Evolutionary conservation across 2,113 vertebrate genomes (phyloP), one percentile per base, ranked within the genome.

Genomic region (Gila orcuttii): DNA sequence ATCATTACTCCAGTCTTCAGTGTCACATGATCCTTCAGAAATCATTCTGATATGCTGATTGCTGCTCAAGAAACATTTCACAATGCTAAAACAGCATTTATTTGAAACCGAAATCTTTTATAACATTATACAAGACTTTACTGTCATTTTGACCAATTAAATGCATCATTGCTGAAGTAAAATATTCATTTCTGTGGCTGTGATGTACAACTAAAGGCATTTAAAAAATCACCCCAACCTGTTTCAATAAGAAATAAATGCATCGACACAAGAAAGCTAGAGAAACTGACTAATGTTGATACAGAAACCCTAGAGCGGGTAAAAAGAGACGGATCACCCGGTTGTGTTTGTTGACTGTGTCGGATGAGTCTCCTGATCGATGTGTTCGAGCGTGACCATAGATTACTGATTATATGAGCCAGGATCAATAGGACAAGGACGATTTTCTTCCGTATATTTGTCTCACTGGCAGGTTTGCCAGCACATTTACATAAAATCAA

Each of bases 401-500:
- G 82, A 83, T 83, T 82, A 71, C 62, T 74, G 79, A 85, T 89
- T 85, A 87, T n/a, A 79, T 62, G 33, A 74, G 75, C 78, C 23
- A 0, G 33, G 68, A 75, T 87, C 79, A 79, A 79, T 87, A 85
- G 66, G 12, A n/a, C 64, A 82, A 55, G 64, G 68, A 82, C 36
- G 25, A 39, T 89, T 60, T 81, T 84, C 69, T n/a, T 57, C 45
- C 6, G 68, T 36, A 80, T 59, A 86, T 88, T 59, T 57, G 82
- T 88, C 64, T 75, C 69, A 45, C 80, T 79, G 83, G 36, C 88
- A 59, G 74, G 45, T 23, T 66, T 73, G 75, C 69, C 73, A n/a
- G 33, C 45, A n/a, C 28, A 88, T 79, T 88, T 89, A 47, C 68
- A 82, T 88, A 21, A 78, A 77, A 88, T 85, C 84, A 25, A 80